These are phyloP conservation scores for Cryptomyrus ogoouensis DNA, from an alignment of 2,113 vertebrate genomes.

Conservation along the genomic window DNA sequence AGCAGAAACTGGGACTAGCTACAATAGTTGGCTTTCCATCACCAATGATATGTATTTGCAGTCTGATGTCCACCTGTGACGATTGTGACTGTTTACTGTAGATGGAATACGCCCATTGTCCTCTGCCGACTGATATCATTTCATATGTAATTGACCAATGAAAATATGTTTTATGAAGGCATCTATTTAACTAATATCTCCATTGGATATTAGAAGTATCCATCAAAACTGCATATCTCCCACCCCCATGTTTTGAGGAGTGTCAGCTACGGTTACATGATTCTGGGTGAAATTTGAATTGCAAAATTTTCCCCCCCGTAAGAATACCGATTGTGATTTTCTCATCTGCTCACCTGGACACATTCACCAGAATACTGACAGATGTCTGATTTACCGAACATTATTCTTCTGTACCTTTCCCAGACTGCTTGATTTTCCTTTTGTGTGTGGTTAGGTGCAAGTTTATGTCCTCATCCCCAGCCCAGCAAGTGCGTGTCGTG, in stretches of 20 bases:
- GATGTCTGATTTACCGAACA: background rate
- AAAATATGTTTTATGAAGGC: background rate
- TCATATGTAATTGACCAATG: background rate
- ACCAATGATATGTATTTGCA: background rate
- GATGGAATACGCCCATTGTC: background rate
- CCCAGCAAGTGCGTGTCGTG: background rate
- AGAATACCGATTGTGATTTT: background rate
- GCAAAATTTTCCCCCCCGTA: too few species aligned
- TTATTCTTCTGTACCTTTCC: background rate
- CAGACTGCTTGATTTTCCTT: background rate
- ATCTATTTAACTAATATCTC: background rate
- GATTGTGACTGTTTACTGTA: background rate
- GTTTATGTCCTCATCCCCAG: background rate
- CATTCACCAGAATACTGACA: background rate
- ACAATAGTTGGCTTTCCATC: background rate
- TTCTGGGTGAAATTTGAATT: background rate
- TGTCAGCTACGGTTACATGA: background rate
- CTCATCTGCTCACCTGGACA: background rate
- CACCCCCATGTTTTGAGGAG: background rate
- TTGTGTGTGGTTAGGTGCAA: background rate
- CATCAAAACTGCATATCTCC: background rate
- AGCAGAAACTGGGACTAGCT: background rate
- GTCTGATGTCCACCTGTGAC: background rate
- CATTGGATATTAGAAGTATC: background rate
- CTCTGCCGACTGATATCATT: background rate